Evolutionary conservation across 2,888 invertebrate species (phyloP), one percentile per base, ranked within the genome.

Genomic region (Drosophila kambysellisi): DNA sequence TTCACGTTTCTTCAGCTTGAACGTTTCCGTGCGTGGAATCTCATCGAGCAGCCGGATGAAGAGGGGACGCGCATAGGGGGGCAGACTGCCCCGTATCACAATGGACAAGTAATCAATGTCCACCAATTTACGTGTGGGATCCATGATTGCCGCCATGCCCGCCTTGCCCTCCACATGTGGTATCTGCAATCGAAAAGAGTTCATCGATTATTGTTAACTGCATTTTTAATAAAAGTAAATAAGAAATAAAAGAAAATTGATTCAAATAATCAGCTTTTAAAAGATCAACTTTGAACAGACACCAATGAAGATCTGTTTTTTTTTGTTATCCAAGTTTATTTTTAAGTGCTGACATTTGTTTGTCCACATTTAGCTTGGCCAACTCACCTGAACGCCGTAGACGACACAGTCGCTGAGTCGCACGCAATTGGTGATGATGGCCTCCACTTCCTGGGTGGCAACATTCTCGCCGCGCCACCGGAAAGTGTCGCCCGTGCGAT

Each of bases 381-480:
- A n/a, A 39, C 76, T 94, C 91, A 99, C 97, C 94, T 97, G 96
- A 0, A 99, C 98, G 0, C 99, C 99, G 91, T 98, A 99, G 0
- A 98, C 98, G 4, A 96, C 96, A 74, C 96, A 96, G 82, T 97
- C 96, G 74, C 95, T 95, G 70, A 97, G 94, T 1, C 95, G 95
- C 58, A 97, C 94, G 35, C 96, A 94, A 65, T 96, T 96, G 73
- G 96, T 97, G 78, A 99, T 95, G 12, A 97, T 96, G 63, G 96
- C 96, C 94, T 99, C 99, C 29, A 99, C 98, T 94, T 99, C 99
- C 0, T 97, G 96, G 1, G 99, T 99, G 67, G 99, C 97, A 1
- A 99, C 98, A 92, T 99, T 99, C 94, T 99, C 99, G 17, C 99
- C 99, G 91, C 97, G 96, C 98, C 98, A 98, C 89, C 95, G 95